phyloP scores from a whole-genome alignment of 2,113 vertebrate genomes.

The Hippocampus mohnikei region DNA sequence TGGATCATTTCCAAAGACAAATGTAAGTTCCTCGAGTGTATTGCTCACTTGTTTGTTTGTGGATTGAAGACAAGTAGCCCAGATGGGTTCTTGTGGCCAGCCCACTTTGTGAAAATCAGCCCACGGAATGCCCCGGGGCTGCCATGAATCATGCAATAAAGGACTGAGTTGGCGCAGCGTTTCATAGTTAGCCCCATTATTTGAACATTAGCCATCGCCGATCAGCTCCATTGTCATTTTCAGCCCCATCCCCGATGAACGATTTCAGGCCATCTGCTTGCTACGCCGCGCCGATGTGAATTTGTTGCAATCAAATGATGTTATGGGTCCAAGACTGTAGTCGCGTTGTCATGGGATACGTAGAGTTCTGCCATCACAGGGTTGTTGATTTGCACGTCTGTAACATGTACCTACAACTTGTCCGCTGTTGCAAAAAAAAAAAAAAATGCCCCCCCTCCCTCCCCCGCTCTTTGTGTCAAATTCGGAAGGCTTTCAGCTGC shows the following conservation, averaged over 20 bases:
- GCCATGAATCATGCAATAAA: background rate
- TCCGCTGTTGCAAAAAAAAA: background rate
- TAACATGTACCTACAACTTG: background rate
- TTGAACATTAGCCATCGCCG: background rate
- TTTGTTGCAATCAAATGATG: background rate
- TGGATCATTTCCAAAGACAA: background rate
- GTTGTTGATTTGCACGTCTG: background rate
- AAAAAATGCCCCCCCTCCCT: background rate
- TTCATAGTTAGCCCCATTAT: conserved; percentile 6
- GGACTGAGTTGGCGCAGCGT: background rate
- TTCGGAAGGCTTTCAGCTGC: conserved; percentile 31
- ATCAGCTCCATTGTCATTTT: background rate
- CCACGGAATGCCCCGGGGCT: background rate
- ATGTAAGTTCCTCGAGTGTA: background rate
- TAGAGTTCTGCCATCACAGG: background rate
- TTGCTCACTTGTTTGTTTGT: background rate
- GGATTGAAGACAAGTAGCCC: background rate
- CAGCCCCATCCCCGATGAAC: background rate
- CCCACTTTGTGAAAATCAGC: background rate
- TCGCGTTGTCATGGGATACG: background rate
- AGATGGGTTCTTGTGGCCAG: background rate
- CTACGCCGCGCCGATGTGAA: background rate
- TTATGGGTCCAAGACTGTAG: background rate
- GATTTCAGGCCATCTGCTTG: conserved; percentile 4
- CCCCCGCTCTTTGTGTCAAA: conserved; percentile 24